These are phyloP conservation scores for Helarctos malayanus DNA, from an alignment of 2,797 vertebrate species.

Conservation along the genomic window DNA sequence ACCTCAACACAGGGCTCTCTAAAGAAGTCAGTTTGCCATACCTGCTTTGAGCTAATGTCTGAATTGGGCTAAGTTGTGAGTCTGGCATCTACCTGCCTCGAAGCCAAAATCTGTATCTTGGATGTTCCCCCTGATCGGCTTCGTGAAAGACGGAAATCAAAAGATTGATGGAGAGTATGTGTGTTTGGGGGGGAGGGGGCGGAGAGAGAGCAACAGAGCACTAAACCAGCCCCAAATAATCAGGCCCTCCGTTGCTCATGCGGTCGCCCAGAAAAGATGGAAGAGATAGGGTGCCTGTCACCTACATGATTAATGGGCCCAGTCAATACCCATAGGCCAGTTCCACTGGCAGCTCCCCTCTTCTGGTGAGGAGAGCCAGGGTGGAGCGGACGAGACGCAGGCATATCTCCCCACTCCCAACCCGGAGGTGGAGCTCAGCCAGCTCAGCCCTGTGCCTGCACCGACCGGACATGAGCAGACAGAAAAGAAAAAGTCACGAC, in stretches of 20 bases:
- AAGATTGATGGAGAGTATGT: rapidly evolving
- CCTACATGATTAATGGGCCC: neutral
- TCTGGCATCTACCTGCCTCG: neutral
- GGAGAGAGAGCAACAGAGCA: neutral
- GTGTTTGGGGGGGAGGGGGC: too few species aligned
- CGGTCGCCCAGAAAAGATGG: neutral
- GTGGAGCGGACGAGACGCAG: neutral
- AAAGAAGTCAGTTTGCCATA: neutral
- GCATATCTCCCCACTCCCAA: neutral
- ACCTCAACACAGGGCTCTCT: neutral
- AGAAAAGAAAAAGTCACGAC: neutral
- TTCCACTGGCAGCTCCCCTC: neutral
- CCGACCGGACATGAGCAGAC: neutral
- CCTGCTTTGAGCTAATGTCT: neutral
- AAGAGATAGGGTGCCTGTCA: neutral
- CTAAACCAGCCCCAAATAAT: neutral
- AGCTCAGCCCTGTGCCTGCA: rapidly evolving
- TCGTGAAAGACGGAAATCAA: neutral
- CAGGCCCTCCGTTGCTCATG: neutral
- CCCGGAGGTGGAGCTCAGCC: neutral
- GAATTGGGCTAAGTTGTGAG: neutral
- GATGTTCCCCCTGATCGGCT: neutral
- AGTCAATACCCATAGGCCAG: neutral
- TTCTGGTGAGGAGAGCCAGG: neutral
- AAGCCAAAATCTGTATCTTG: neutral